These are phyloP conservation scores for Sesamia nonagrioides DNA, from an alignment of 1,140 invertebrate genomes.

Conservation along the genomic window DNA sequence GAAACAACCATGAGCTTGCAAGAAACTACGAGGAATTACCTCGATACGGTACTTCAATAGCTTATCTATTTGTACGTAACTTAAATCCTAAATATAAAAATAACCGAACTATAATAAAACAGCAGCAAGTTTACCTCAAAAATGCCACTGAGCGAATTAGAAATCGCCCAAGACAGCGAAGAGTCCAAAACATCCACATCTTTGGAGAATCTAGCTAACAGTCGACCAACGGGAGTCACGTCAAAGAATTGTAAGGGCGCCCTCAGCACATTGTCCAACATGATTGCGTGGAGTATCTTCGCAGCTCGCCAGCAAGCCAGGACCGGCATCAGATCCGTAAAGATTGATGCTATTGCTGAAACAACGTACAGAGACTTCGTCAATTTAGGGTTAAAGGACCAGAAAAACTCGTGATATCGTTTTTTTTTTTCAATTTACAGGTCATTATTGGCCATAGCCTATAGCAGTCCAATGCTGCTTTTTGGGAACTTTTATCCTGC, in stretches of 20 bases:
- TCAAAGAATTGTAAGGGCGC: constrained; percentile 93
- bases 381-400: too few relatives aligned
- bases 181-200: constrained; percentile 91
- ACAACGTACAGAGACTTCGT: constrained; percentile 44
- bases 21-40: too few relatives aligned
- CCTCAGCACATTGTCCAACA: constrained; percentile 91
- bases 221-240: constrained; percentile 93
- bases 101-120: not conserved
- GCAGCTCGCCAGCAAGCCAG: constrained; percentile 92
- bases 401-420: not conserved
- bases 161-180: constrained; percentile 89
- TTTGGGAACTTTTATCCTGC: too few relatives aligned
- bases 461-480: too few relatives aligned
- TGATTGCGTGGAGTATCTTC: constrained; percentile 90
- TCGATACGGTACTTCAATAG: too few relatives aligned
- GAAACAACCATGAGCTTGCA: too few relatives aligned
- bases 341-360: constrained; percentile 89
- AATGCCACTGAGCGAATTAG: constrained; percentile 91
- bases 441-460: too few relatives aligned
- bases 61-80: too few relatives aligned
- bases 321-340: constrained; percentile 89
- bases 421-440: too few relatives aligned
- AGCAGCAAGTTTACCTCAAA: constrained; percentile 90
- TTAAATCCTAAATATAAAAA: not conserved
- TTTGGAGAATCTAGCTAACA: constrained; percentile 94